A percentile compares a stretch with the other conserved stretches of the same genome.
Conservation (phyloP, 2,113 vertebrate genomes). For the Pterocles burchelli region DNA sequence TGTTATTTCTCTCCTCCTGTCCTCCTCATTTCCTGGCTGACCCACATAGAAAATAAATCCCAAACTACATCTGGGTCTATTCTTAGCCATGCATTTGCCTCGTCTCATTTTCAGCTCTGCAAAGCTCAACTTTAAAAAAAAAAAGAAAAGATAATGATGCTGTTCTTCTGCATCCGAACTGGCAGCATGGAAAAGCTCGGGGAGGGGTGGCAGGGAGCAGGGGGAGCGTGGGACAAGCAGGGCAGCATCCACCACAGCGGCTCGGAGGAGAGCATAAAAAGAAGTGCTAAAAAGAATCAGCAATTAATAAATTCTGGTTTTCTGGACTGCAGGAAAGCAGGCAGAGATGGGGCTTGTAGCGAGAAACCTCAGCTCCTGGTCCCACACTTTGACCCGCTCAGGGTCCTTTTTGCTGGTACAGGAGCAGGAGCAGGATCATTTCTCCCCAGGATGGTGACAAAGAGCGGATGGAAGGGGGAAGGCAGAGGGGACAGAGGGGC, state of each 20-base stretch:
- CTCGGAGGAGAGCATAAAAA: background rate
- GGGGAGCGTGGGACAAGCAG: background rate
- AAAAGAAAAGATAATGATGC: background rate
- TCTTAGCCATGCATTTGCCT: background rate
- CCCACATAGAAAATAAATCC: background rate
- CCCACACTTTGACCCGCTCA: fast-evolving
- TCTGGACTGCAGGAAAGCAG: background rate
- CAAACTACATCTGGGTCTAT: background rate
- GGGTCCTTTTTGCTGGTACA: background rate
- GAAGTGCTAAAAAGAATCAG: too few relatives aligned
- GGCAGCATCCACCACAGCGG: background rate
- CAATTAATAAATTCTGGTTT: background rate
- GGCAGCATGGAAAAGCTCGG: background rate
- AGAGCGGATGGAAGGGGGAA: background rate
- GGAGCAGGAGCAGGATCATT: background rate
- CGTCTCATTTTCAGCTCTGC: background rate
- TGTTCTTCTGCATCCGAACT: background rate
- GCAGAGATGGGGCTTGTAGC: fast-evolving
- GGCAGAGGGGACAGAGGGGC: background rate
- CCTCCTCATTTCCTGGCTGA: background rate
- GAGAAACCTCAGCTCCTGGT: background rate
- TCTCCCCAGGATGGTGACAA: background rate
- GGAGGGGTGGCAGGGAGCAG: background rate
- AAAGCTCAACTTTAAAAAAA: background rate
- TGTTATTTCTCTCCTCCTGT: background rate